These are phyloP conservation scores for Cheilosia impressa DNA, from an alignment of 2,888 invertebrate species.

Conservation along the genomic window DNA sequence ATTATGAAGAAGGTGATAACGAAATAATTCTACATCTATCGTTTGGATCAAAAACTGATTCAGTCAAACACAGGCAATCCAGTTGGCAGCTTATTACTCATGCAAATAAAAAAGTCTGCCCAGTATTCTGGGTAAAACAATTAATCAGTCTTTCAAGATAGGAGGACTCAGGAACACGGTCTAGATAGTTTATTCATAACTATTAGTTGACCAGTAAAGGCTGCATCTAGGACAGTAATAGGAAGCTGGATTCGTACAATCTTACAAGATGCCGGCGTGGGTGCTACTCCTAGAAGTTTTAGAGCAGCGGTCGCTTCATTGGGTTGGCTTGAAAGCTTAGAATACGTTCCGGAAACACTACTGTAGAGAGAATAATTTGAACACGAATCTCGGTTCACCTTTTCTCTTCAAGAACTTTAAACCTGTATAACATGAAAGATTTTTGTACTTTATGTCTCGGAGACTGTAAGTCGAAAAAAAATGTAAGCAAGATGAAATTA, in stretches of 20 bases:
- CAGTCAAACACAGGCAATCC: conserved; percentile 17
- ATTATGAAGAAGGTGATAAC: not conserved
- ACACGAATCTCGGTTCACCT: not conserved
- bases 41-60: conserved; percentile 34
- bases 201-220: not conserved
- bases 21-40: conserved; percentile 33
- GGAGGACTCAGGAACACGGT: not conserved
- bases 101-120: conserved; percentile 8
- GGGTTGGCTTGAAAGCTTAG: too few relatives aligned
- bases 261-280: conserved; percentile 9
- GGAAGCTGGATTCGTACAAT: conserved; percentile 6
- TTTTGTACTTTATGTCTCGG: not conserved
- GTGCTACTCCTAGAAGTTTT: too few relatives aligned
- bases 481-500: not conserved
- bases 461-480: not conserved
- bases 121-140: conserved; percentile 5
- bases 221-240: conserved; percentile 19
- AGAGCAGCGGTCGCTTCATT: too few relatives aligned
- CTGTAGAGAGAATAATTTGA: not conserved
- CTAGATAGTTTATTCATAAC: conserved; percentile 23
- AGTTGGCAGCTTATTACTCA: conserved; percentile 15
- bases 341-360: conserved; percentile 26
- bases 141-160: conserved; percentile 4
- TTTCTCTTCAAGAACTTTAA: conserved; percentile 26
- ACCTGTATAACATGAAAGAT: not conserved